Evolutionary conservation across 2,797 vertebrate species (phyloP), one percentile per base, ranked within the genome.

Genomic region (Psittacula echo): DNA sequence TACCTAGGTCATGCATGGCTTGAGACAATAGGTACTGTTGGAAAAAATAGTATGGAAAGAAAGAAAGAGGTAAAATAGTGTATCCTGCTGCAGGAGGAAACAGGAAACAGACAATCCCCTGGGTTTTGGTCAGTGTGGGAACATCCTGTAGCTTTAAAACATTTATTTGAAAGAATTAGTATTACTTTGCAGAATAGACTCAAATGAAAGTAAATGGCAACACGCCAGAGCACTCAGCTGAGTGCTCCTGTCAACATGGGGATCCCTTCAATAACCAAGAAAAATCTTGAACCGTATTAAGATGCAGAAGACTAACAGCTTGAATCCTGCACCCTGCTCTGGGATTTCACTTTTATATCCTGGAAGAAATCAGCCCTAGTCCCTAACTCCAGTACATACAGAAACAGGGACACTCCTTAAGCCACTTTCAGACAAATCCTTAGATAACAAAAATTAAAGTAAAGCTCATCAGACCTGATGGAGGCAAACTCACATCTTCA

Each of bases 91-190:
- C 18, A 80, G 37, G 30, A 91, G 68, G 61, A 91, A 91, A 74
- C 64, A 79, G 47, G 70, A 94, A 95, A 70, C 11, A 7, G 70
- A 62, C 60, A 30, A 78, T 8, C 42, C 47, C 30, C 45, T 53
- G 62, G 66, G 53, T 65, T 88, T 81, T 53, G 83, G 87, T 58
- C 68, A 83, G 16, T 78, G 62, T 73, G 73, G 85, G 76, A 95
- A 94, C 45, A 94, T 91, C 74, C 65, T 93, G 68, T 39, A 92
- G 62, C 37, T 89, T 87, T 89, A 89, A 85, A 92, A 66, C 9
- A 22, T 54, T 66, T 51, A 70, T 64, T 90, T 82, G 85, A 93
- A 91, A 95, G 21, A 95, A 74, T 41, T 44, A 60, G n/a, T 41
- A 70, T 87, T 88, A 93, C 51, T 94, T 62, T 89, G 74, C 77